Base-by-base conservation (phyloP, 1,140 invertebrate genomes). In the Aethina tumida region DNA sequence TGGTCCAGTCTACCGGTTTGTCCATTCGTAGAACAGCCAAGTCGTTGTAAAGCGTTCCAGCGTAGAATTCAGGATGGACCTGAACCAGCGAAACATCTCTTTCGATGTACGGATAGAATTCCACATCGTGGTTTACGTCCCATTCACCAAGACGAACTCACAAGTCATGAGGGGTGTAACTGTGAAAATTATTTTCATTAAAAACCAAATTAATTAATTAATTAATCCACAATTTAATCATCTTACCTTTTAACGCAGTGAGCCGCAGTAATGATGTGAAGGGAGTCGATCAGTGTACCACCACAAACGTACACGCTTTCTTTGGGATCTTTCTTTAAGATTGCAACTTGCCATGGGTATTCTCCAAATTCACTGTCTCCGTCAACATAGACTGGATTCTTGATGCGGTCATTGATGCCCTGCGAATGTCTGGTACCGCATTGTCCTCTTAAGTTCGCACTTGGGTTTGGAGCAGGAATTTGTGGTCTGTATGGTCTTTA, bases 81-180 rank as follows among this genome's bases (percentile, higher is more conserved):
- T 78, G 71, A 10, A 93, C 75, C 2, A 74, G 76, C 2, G 75
- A 66, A 4, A 93, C 77, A 56, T 89, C 83, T 45, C 81, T 75
- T 67, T 95, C 90, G 40, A 91, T 80, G 62, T 92, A 88, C 0
- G 89, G 87, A 59, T 85, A 94, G 60, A 94, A 93, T 59, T 95
- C 90, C 8, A 91, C 87, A 43, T 94, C 89, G 45, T 89, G 83
- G 55, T 93, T 92, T 0, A 95, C 90, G 60, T 95, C 90, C 89
- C 89, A 95, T 73, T 95, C 90, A 27, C 90, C 90, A 29, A 94
- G 65, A 39, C 90, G 76, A 5, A 88, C 83, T 44, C 87, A 73
- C 20, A 94, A 65, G 56, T 93, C 86, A 42, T 76, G 77, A 17
- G 80, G 74, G 46, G 76, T 75, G 64, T 87, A 78, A 43, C 78